Evolutionary conservation across 2,113 vertebrate genomes (phyloP).

Genomic region (Colossoma macropomum): DNA sequence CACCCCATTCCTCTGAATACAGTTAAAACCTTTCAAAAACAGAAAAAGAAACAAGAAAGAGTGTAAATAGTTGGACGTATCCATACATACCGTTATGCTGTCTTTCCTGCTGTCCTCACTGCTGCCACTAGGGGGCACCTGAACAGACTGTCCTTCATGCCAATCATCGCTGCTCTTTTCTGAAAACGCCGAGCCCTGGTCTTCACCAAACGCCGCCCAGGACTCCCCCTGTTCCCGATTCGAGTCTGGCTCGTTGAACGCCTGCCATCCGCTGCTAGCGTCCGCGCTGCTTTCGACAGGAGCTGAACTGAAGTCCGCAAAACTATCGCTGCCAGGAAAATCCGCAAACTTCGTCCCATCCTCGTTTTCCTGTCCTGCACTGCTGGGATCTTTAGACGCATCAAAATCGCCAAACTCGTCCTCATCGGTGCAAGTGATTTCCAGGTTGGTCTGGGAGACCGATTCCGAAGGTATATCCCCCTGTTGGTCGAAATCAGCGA

Average conservation of each 20-base stretch:
- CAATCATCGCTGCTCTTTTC: conserved; percentile 71
- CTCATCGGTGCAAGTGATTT: conserved; percentile 61
- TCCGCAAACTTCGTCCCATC: conserved; percentile 54
- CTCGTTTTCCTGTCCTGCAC: background rate
- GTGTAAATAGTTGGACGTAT: background rate
- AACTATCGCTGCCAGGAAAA: conserved; percentile 86
- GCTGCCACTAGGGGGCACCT: conserved; percentile 52
- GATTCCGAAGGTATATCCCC: background rate
- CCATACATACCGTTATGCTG: conserved; percentile 61
- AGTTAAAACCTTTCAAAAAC: background rate
- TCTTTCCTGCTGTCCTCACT: conserved; percentile 67
- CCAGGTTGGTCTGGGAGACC: background rate
- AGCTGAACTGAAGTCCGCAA: conserved; percentile 90
- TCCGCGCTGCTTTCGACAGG: conserved; percentile 55
- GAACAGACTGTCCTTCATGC: conserved; percentile 76
- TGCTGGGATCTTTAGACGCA: conserved; percentile 67
- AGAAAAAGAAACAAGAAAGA: background rate
- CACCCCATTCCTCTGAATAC: background rate
- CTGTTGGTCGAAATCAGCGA: conserved; percentile 71
- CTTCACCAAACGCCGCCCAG: conserved; percentile 89
- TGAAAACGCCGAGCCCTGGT: conserved; percentile 63
- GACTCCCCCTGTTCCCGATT: conserved; percentile 74
- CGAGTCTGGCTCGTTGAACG: conserved; percentile 79
- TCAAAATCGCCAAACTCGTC: conserved; percentile 87
- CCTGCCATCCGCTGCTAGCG: conserved; percentile 82